Conservation (phyloP, 2,888 invertebrate genomes). For the Pteria penguin region DNA sequence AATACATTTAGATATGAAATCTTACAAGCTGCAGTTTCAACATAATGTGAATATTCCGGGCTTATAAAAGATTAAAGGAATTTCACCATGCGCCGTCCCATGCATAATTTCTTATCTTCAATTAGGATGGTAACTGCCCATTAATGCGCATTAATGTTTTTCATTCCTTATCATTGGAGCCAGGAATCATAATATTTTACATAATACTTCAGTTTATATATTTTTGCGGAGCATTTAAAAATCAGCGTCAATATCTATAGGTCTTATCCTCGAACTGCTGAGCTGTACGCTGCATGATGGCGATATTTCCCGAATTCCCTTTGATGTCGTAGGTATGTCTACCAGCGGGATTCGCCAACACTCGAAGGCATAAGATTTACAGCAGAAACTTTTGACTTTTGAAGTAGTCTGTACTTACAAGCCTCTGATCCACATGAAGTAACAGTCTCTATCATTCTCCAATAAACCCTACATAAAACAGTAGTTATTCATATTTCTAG, state of each 20-base stretch:
- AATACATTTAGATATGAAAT: neutral
- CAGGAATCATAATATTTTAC: slow-evolving; percentile 29
- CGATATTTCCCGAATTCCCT: slow-evolving; percentile 15
- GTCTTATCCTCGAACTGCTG: slow-evolving; percentile 22
- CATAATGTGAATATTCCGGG: neutral
- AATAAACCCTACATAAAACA: slow-evolving; percentile 29
- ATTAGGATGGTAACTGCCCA: slow-evolving; percentile 25
- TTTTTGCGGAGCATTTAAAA: slow-evolving; percentile 30
- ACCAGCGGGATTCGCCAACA: slow-evolving; percentile 22
- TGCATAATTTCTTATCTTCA: slow-evolving; percentile 23
- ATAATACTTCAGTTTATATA: slow-evolving; percentile 34
- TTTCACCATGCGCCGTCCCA: slow-evolving; percentile 6
- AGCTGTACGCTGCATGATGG: neutral
- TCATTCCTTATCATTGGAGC: slow-evolving; percentile 26
- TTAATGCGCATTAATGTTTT: slow-evolving; percentile 32
- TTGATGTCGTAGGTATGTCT: slow-evolving; percentile 34
- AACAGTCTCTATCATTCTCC: slow-evolving; percentile 20
- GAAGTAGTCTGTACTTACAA: slow-evolving; percentile 32
- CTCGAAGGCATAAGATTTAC: slow-evolving; percentile 30
- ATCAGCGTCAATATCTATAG: slow-evolving; percentile 25
- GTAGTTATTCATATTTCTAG: neutral
- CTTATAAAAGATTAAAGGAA: slow-evolving; percentile 18
- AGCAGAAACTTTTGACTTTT: slow-evolving; percentile 27
- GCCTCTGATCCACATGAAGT: slow-evolving; percentile 23
- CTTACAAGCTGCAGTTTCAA: neutral